Base-by-base conservation (phyloP, 2,888 invertebrate species). In the Athalia cordata region DNA sequence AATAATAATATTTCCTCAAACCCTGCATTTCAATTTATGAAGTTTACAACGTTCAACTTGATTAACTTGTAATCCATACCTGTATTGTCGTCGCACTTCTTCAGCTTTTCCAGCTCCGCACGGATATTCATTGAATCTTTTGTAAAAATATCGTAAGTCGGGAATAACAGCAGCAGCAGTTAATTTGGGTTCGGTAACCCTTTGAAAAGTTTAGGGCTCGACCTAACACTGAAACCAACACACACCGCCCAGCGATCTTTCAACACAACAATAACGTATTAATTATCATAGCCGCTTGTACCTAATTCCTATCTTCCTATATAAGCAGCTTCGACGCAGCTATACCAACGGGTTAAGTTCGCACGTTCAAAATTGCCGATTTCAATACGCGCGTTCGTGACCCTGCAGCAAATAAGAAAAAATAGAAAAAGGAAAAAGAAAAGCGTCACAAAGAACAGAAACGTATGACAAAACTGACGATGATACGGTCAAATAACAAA, bases 281-380 rank as follows among this genome's bases (percentile, higher is more conserved):
- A 9, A 75, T 50, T 62, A 15, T 66, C 50, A 75, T 52, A 29
- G 29, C 62, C 74, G 47, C 15, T 75, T 49, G 62, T 62, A 62
- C 61, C 50, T 29, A 29, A 29, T 29, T 29, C 29, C 29, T 29
- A 29, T 62, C 62, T 52, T 59, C 11, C 29, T 62, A 4, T 45
- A 11, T 29, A 75, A 75, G 11, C 29, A 47, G 29, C 47, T 62
- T 62, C 29, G 29, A 29, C 29, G 29, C 81, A 80, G 79, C 77
- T 77, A 79, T 29, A 29, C 77, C 65, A 77, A 76, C 50, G 77
- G 82, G 67, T 81, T 80, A 80, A 78, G 78, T 79, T 62, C 43
- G 13, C 57, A 47, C 13, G 45, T 59, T 13, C 11, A 47, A 72
- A 59, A 57, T n/a, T 59, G 13, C 1, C 45, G 47, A 57, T 43